Base-by-base conservation (phyloP, 2,888 invertebrate genomes). In the Tenodera sinensis region DNA sequence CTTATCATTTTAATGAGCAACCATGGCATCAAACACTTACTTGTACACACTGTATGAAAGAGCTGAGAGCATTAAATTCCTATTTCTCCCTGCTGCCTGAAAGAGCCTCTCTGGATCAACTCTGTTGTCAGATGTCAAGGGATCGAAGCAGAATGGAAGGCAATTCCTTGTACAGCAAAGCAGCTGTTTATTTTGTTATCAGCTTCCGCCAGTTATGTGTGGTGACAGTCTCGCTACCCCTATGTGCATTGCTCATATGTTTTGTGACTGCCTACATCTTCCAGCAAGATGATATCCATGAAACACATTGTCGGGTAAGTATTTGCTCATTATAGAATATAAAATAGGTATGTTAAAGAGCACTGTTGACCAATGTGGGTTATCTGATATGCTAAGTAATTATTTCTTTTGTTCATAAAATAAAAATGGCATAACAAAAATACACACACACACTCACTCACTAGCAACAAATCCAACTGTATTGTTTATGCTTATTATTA, bases 291-390 rank as follows among this genome's bases (percentile, higher is more conserved):
- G 98, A 98, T 94, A 97, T 98, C 92, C 98, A 98, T 93, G 98
- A 98, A 95, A 98, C 98, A 91, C 98, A 98, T 94, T 98, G 98
- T 95, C 96, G 96, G 94, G 98, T 98, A 94, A 96, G 96, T 95
- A 90, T 71, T 84, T 54, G 6, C 8, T 28, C 30, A 30, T 84
- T 84, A 20, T 84, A 2, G 9, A 42, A 9, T 42, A 6, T 42
- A 42, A 42, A 42, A 42, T 42, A 12, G 42, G 9, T 12, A 42
- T 42, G 42, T 12, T 42, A 42, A n/a, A 42, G 9, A 42, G 42
- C 12, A 42, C 1, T 42, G 12, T 12, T 12, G 2, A 42, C 42
- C 12, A 42, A 42, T 12, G 12, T 12, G 42, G 42, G 6, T 12
- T 1, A 42, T 12, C 12, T 42, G 42, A 42, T 42, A 6, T 42